Percentiles rank a stretch among this genome's conserved stretches.
These are phyloP conservation scores for Astyanax mexicanus DNA, from an alignment of 2,797 vertebrate genomes.

Conservation along the genomic window DNA sequence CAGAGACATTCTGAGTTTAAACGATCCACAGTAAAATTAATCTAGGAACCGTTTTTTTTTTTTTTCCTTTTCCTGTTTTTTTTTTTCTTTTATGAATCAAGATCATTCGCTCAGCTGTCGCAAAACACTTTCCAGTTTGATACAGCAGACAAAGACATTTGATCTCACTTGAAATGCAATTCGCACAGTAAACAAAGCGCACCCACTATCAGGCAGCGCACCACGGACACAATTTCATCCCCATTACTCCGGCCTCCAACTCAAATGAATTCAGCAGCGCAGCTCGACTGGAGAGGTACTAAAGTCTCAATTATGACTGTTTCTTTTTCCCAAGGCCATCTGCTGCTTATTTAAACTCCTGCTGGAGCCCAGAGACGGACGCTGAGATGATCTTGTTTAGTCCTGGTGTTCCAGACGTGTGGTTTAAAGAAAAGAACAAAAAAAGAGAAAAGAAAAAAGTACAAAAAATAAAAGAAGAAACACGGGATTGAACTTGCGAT, in stretches of 20 bases:
- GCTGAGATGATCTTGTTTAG: constrained; percentile 49
- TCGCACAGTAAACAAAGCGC: constrained; percentile 32
- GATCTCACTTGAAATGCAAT: constrained; percentile 39
- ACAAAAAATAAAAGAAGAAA: background rate
- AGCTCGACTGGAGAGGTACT: constrained; percentile 48
- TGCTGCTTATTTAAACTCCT: constrained; percentile 51
- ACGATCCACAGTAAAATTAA: no score
- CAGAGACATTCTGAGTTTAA: no score
- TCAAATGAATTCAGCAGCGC: constrained; percentile 30
- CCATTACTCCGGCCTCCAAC: constrained; percentile 37
- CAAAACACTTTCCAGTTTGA: constrained; percentile 20
- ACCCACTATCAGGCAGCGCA: constrained; percentile 16
- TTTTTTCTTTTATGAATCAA: background rate
- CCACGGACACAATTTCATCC: constrained; percentile 39
- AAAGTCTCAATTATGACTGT: constrained; percentile 55
- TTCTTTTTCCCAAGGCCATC: constrained; percentile 53
- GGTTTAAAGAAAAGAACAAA: background rate
- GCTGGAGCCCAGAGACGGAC: constrained; percentile 46
- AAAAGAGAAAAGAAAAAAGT: background rate
- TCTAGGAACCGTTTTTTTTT: no score
- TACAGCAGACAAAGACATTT: constrained; percentile 15
- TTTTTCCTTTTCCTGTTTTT: no score
- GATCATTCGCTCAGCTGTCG: no score
- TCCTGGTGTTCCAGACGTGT: background rate
- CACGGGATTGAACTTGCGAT: background rate